phyloP scores from a whole-genome alignment of 2,888 invertebrate genomes.

The Pyrocoelia pectoralis region DNA sequence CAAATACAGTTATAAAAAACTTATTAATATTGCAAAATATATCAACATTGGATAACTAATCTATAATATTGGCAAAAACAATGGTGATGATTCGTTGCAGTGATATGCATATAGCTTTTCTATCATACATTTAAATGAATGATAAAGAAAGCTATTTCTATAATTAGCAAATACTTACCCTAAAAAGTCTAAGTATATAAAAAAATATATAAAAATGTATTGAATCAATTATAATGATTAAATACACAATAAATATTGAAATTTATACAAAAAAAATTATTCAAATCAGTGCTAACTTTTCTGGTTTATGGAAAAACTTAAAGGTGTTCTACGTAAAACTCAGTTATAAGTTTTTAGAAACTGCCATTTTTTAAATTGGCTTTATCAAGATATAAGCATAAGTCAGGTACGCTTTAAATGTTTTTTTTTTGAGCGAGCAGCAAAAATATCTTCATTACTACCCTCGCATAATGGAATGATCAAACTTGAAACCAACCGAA shows the following conservation, averaged over 20 bases:
- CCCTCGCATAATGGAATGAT: constrained; percentile 10
- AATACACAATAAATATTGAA: constrained; percentile 43
- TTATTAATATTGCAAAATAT: constrained; percentile 52
- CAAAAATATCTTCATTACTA: constrained; percentile 1
- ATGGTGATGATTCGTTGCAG: constrained; percentile 39
- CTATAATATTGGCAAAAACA: constrained; percentile 42
- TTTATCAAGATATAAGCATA: constrained; percentile 40
- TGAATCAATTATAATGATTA: constrained; percentile 41
- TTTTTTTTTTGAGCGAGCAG: constrained; percentile 39
- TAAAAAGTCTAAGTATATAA: constrained; percentile 43
- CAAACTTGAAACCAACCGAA: constrained; percentile 11
- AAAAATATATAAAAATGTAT: constrained; percentile 45
- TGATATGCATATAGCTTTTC: constrained; percentile 46
- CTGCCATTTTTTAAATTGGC: constrained; percentile 43
- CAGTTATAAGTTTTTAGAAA: constrained; percentile 34
- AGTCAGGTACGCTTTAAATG: constrained; percentile 58
- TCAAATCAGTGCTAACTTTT: constrained; percentile 51
- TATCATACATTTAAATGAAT: constrained; percentile 47
- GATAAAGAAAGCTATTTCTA: constrained; percentile 59
- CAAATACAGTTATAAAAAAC: constrained; percentile 48
- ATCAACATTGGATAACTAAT: constrained; percentile 48
- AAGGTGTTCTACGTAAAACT: constrained; percentile 36
- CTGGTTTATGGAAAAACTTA: constrained; percentile 16
- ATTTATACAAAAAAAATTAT: constrained; percentile 45
- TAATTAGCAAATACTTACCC: constrained; percentile 46